Conservation (phyloP, 2,113 vertebrate genomes). For the Chaetops frenatus region DNA sequence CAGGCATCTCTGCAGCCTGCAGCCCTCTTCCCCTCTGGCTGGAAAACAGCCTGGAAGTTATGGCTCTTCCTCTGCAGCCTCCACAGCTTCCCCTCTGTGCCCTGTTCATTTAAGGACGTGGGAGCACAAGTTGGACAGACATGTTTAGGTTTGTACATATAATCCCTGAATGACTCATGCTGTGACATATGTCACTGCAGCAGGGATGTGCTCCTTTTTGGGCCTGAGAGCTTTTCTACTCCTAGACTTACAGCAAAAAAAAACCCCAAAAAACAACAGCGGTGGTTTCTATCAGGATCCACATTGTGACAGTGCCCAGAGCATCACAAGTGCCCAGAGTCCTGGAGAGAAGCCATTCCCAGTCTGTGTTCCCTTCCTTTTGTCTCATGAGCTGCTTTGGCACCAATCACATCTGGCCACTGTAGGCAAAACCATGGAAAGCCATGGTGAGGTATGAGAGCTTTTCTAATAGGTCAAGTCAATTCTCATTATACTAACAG, state of each 20-base stretch:
- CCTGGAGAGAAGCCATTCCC: not conserved
- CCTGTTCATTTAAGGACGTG: not conserved
- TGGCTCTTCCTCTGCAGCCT: not conserved
- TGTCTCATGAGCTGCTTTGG: not conserved
- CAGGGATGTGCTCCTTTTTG: not conserved
- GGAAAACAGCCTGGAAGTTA: not conserved
- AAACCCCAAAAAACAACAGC: accelerated
- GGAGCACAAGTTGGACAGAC: not conserved
- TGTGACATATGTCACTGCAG: slow-evolving; percentile 8
- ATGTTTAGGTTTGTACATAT: not conserved
- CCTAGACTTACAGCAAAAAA: not conserved
- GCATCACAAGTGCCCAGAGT: not conserved
- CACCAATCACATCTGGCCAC: not conserved
- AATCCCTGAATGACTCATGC: slow-evolving; percentile 2
- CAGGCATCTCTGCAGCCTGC: not conserved
- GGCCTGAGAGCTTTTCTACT: not conserved
- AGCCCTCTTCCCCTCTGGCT: not conserved
- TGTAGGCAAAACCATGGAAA: not conserved
- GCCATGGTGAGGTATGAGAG: not conserved
- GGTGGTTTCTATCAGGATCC: not conserved
- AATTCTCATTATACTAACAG: not conserved
- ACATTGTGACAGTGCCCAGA: not conserved
- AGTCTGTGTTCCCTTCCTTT: not conserved
- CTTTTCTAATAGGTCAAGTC: not conserved
- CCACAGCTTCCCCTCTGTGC: not conserved